Base-by-base conservation (phyloP, 2,888 invertebrate genomes). In the Drosophila mimetica region DNA sequence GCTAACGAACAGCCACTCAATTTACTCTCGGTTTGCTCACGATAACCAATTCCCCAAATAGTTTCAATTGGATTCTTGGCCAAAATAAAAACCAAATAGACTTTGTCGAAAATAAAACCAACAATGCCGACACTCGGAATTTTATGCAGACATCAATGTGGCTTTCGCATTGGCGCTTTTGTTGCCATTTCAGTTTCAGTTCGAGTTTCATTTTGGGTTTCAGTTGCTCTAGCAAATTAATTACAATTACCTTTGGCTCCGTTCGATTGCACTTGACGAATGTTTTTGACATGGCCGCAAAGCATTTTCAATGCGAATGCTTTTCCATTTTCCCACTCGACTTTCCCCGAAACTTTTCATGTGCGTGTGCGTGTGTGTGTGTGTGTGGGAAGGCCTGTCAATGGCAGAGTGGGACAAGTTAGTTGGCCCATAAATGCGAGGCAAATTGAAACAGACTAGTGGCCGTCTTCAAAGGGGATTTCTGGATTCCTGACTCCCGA, bases 171-270 rank as follows among this genome's bases (percentile, higher is more conserved):
- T 37, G 16, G 9, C 5, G 6, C 30, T 18, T 32, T 32, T 18
- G 18, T 22, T 61, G 32, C 13, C n/a, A 22, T 36, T 36, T 60
- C 41, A 2, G 39, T 13, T 39, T 30, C 30, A 9, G 16, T 36
- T 36, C 51, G 22, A 2, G 18, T 39, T 30, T 39, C 2, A 4
- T 6, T 20, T 39, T 20, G 6, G 11, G 28, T 58, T 48, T 32
- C 34, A 28, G 30, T 16, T 13, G 42, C 28, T 36, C 14, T 41
- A 18, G 28, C 50, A 58, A 58, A 46, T 67, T 57, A 69, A 69
- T 69, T 69, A 69, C 67, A 69, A 67, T 67, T 69, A 69, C 69
- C 46, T 67, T 64, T 51, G 9, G 16, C 48, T 25, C 13, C 37
- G 25, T 42, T 66, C 67, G 47, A 48, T 25, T 37, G 48, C 44